These are phyloP conservation scores for Haliaeetus leucogaster DNA, from an alignment of 2,113 vertebrate species.

Conservation along the genomic window DNA sequence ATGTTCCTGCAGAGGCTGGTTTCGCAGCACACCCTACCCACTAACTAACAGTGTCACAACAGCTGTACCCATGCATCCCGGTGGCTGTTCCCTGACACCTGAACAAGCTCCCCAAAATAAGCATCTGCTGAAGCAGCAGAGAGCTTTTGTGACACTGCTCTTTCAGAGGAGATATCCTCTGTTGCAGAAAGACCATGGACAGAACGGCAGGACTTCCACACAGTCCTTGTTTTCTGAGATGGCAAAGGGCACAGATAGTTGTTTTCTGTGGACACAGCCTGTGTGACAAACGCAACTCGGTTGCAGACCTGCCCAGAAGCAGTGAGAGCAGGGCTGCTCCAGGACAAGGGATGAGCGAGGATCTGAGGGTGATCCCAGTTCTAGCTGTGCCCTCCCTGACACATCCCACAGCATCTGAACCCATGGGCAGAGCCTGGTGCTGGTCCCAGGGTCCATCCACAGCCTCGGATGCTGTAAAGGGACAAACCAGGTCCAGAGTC, in stretches of 20 bases:
- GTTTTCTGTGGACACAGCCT: not conserved
- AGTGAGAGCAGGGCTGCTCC: not conserved
- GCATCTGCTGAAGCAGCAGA: not conserved
- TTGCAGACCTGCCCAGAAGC: not conserved
- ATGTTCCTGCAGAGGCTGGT: not conserved
- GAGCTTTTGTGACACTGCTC: not conserved
- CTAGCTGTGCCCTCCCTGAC: not conserved
- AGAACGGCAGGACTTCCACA: not conserved
- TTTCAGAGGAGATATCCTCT: not conserved
- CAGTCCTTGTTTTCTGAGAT: fast-evolving
- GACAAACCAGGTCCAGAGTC: not conserved
- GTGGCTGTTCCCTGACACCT: not conserved
- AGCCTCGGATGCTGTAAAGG: fast-evolving
- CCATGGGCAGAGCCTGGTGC: not conserved
- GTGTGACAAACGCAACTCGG: not conserved
- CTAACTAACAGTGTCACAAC: not conserved
- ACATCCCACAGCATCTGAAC: not conserved
- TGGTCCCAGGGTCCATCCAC: not conserved
- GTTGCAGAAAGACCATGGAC: not conserved
- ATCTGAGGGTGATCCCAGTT: not conserved
- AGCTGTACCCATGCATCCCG: too few relatives aligned
- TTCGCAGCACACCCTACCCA: not conserved
- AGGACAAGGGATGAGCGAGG: fast-evolving
- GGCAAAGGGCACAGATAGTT: not conserved
- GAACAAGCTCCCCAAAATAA: not conserved